Base-by-base conservation (phyloP, 2,888 invertebrate species). In the Geotrupes spiniger region DNA sequence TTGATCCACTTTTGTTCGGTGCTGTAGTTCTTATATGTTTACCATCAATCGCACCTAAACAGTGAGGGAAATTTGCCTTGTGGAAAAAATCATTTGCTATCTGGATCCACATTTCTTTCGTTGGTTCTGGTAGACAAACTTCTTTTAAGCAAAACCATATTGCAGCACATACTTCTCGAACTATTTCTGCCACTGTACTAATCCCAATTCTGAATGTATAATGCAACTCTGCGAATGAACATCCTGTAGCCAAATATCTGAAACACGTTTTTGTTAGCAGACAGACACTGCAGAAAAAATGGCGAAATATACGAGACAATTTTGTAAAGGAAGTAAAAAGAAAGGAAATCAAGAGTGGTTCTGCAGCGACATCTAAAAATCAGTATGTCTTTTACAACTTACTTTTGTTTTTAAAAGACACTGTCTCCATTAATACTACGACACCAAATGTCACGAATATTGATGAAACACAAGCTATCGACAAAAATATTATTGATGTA, bases 1-100 rank as follows among this genome's bases (percentile, higher is more conserved):
- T 44, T n/a, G 52, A 49, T 1, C 58, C 61, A 49, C 51, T 54
- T 41, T 57, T 50, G 14, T 39, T 17, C n/a, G 59, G 58, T 11
- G 53, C 46, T 43, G 58, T 52, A n/a, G 60, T 46, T 8, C 36
- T 45, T 8, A 59, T 44, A 36, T 60, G 57, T 45, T 59, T 62
- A 1, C 59, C 59, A 45, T 61, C 58, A 4, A 58, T 47, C 5
- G 54, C 52, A 27, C 58, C 60, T 12, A 61, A 39, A 42, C 58
- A 57, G 40, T 57, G 51, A 17, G 53, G 54, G 44, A 57, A 59
- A 47, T 59, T 58, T 49, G 56, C 57, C 45, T 47, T 57, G 8
- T 21, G 25, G 6, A n/a, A 14, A 45, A 58, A 62, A 10, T 42
- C 48, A 25, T 50, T 43, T 40, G 53, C 48, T 36, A 60, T 50